Conservation (phyloP, 2,113 vertebrate genomes). For the Nothocercus nigrocapillus region DNA sequence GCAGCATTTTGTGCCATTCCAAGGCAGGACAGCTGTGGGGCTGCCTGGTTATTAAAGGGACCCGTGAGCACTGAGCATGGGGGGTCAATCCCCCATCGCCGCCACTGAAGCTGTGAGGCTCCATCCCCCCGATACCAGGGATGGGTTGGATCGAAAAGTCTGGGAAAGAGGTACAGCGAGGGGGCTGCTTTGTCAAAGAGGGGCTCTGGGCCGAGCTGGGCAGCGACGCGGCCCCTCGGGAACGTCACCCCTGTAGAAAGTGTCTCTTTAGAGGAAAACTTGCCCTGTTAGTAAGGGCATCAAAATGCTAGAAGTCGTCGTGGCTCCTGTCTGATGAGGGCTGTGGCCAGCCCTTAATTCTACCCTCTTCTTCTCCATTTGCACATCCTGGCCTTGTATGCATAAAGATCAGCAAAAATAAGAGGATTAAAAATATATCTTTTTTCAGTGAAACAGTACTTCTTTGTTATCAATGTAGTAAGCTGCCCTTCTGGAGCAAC, state of each 20-base stretch:
- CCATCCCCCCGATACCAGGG: neutral
- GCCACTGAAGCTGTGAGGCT: neutral
- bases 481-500: neutral
- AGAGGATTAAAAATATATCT: neutral
- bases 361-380: neutral
- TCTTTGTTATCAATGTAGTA: neutral
- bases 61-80: neutral
- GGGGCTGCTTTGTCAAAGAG: neutral
- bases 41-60: neutral
- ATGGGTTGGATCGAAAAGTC: neutral
- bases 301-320: neutral
- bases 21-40: neutral
- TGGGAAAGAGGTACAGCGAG: neutral
- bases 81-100: rapidly evolving
- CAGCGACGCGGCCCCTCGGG: neutral
- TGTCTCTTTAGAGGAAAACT: neutral
- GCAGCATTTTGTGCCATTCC: neutral
- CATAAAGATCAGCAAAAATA: neutral
- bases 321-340: neutral
- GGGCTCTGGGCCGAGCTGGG: neutral
- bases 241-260: neutral
- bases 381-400: neutral
- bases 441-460: neutral
- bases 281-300: neutral
- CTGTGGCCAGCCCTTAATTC: neutral